A percentile compares a stretch with the other conserved stretches of the same genome.
phyloP scores from a whole-genome alignment of 2,113 vertebrate genomes.

The Sphyrna mokarran region DNA sequence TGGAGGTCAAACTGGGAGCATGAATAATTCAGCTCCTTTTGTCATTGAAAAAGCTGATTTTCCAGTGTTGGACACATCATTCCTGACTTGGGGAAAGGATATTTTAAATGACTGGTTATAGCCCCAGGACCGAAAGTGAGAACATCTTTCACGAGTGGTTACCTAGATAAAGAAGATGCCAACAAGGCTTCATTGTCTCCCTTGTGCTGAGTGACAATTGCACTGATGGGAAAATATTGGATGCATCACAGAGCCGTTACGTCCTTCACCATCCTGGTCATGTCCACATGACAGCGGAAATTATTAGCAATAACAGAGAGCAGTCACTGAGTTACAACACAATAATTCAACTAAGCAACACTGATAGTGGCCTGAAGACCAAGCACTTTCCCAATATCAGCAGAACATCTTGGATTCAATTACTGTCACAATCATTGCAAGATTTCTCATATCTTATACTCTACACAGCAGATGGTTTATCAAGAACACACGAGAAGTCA shows the following conservation, averaged over 20 bases:
- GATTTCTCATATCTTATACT: not conserved
- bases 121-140: not conserved
- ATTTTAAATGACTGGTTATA: not conserved
- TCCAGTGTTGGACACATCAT: not conserved
- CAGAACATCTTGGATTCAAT: not conserved
- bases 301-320: constrained; percentile 28
- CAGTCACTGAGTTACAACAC: constrained; percentile 6
- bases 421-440: not conserved
- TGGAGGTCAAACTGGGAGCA: not conserved
- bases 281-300: not conserved
- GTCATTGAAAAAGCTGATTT: not conserved
- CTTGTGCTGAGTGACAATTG: no score
- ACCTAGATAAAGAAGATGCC: not conserved
- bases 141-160: not conserved
- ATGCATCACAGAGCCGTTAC: not conserved
- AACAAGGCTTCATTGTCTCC: no score
- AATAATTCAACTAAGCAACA: constrained; percentile 9
- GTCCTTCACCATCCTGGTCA: not conserved
- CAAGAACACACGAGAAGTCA: not conserved
- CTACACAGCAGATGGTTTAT: not conserved
- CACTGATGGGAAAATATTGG: not conserved
- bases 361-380: constrained; percentile 16
- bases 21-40: constrained; percentile 11
- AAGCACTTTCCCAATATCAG: constrained; percentile 11
- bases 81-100: not conserved